Base-by-base conservation (phyloP, 2,797 vertebrate species). In the Pantherophis alleghaniensis region DNA sequence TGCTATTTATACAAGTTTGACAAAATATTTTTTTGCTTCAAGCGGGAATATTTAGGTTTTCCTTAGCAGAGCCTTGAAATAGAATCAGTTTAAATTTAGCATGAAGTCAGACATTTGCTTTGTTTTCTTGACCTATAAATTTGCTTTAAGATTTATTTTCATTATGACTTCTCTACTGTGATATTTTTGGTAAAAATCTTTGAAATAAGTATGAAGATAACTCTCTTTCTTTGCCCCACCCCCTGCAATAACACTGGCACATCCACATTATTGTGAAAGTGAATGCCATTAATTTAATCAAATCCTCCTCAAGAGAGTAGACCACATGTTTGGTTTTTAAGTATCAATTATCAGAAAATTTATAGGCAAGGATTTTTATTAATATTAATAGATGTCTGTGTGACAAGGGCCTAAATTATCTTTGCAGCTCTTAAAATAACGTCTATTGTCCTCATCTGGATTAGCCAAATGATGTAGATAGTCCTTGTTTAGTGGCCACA, bases 41-140 rank as follows among this genome's bases (percentile, higher is more conserved):
- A 95, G 69, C 9, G 94, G 93, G 88, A 90, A 87, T 91, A 92
- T 96, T 83, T 91, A n/a, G 0, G 61, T 90, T 95, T 96, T 96
- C 47, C 86, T 95, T 92, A 83, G n/a, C 28, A 90, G 96, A 95
- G 93, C 47, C 94, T n/a, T 93, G 92, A 96, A 94, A 0, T 7
- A 90, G 95, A 63, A 16, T 47, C 96, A 28, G 24, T 96, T 96
- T 96, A 95, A 94, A 96, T 95, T 96, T 96, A 96, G 93, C 96
- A 28, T 0, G 60, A 96, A 26, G 32, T 93, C 90, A 97, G 90
- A 57, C 5, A 94, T 89, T 94, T 55, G 1, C 14, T 95, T 96
- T 89, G 91, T 93, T 95, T 93, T 47, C 5, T 94, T 96, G 93
- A 18, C 3, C 55, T 18, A 79, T 59, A 94, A 95, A 90, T 69